Evolutionary conservation across 2,797 vertebrate species (phyloP).

Genomic region (Chelonia mydas): DNA sequence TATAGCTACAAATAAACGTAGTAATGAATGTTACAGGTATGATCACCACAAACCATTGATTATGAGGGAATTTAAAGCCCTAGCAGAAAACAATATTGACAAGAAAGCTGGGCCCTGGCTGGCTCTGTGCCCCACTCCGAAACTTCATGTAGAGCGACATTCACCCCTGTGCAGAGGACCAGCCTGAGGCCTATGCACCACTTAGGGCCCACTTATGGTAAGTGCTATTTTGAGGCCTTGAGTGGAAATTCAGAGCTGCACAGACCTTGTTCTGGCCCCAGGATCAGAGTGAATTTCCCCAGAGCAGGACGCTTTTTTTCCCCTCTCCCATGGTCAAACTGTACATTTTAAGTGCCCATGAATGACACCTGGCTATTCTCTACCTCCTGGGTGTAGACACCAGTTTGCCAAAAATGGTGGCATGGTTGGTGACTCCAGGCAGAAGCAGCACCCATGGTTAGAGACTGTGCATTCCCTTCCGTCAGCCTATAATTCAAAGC

Average conservation of each 20-base stretch:
- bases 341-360: conserved; percentile 33
- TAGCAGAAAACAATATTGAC: neutral
- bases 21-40: neutral
- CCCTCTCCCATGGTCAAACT: neutral
- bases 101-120: neutral
- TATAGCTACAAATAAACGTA: neutral
- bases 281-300: neutral
- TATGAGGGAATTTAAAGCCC: neutral
- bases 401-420: conserved; percentile 41
- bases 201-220: neutral
- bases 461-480: conserved; percentile 53
- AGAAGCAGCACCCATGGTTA: conserved; percentile 34
- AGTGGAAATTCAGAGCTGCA: neutral
- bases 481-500: conserved; percentile 38
- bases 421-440: conserved; percentile 1
- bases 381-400: neutral
- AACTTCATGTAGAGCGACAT: neutral
- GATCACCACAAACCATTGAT: neutral
- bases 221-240: neutral
- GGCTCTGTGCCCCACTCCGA: neutral
- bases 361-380: conserved; percentile 36
- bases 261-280: neutral
- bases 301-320: conserved; percentile 6
- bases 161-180: neutral
- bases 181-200: neutral